phyloP scores from a whole-genome alignment of 2,113 vertebrate species.

The Tichodroma muraria region DNA sequence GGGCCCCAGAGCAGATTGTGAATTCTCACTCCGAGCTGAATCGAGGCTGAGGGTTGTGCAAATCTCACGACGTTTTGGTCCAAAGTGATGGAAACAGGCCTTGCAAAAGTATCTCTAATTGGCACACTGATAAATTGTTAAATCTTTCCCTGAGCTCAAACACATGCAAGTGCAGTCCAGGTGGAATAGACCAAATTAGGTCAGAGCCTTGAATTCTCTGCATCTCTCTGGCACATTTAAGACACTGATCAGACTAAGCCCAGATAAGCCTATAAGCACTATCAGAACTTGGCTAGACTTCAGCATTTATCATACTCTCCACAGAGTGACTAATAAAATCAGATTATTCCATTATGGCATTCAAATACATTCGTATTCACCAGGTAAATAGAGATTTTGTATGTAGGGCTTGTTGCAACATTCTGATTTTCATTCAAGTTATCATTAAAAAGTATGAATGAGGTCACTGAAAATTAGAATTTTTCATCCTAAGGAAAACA shows the following conservation, averaged over 20 bases:
- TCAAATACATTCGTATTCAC: neutral
- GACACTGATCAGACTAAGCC: neutral
- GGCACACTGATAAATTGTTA: neutral
- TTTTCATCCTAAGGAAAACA: neutral
- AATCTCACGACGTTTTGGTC: neutral
- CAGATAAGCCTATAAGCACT: neutral
- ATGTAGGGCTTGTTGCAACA: neutral
- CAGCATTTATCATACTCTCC: neutral
- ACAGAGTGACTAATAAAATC: conserved; percentile 3
- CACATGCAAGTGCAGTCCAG: neutral
- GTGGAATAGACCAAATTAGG: conserved; percentile 1
- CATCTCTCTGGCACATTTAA: neutral
- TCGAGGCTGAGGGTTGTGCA: neutral
- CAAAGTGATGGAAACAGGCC: neutral
- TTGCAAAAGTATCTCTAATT: neutral
- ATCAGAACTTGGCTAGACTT: neutral
- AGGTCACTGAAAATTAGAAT: neutral
- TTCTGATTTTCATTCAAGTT: neutral
- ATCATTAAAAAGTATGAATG: neutral
- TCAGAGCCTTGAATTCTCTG: neutral
- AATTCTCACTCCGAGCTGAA: neutral
- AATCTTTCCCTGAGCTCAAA: neutral
- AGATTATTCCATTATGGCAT: neutral
- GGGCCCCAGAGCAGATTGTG: neutral
- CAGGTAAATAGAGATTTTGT: neutral